These are phyloP conservation scores for Zaprionus davidi DNA, from an alignment of 1,140 invertebrate species.

Conservation along the genomic window DNA sequence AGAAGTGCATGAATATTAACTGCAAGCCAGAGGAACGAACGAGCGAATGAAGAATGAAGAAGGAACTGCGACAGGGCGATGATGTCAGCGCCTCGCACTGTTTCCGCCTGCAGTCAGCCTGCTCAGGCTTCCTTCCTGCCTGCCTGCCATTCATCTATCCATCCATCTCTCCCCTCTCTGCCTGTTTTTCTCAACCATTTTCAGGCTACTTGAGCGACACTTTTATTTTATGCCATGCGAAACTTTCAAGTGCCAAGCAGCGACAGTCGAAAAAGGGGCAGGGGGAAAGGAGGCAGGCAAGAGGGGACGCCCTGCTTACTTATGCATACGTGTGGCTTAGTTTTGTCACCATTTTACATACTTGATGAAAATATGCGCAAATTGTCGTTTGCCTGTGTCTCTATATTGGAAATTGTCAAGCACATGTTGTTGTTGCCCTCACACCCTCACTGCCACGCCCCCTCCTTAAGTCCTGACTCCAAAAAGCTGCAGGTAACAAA, in stretches of 20 bases:
- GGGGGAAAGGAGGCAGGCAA: too few relatives aligned
- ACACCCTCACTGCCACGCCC: too few relatives aligned
- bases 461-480: neutral
- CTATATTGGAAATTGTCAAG: slow-evolving; percentile 42
- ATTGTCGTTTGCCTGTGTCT: slow-evolving; percentile 58
- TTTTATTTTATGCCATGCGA: slow-evolving; percentile 51
- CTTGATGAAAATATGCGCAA: slow-evolving; percentile 65
- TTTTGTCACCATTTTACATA: slow-evolving; percentile 60
- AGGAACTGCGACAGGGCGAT: slow-evolving; percentile 9
- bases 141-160: neutral
- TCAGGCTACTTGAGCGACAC: slow-evolving; percentile 46
- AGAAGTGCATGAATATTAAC: slow-evolving; percentile 81
- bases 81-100: slow-evolving; percentile 18
- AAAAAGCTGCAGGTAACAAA: slow-evolving; percentile 40
- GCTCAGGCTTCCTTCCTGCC: neutral
- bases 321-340: slow-evolving; percentile 76
- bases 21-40: slow-evolving; percentile 51
- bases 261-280: neutral
- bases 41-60: neutral
- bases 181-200: slow-evolving; percentile 7
- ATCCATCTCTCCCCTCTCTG: neutral
- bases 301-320: slow-evolving; percentile 53
- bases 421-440: neutral
- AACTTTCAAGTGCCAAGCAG: slow-evolving; percentile 68
- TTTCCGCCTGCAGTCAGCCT: slow-evolving; percentile 4